Percentiles rank a stretch among this genome's conserved stretches.
Conservation (phyloP, 2,888 invertebrate genomes). For the Ormyrus thymus region DNA sequence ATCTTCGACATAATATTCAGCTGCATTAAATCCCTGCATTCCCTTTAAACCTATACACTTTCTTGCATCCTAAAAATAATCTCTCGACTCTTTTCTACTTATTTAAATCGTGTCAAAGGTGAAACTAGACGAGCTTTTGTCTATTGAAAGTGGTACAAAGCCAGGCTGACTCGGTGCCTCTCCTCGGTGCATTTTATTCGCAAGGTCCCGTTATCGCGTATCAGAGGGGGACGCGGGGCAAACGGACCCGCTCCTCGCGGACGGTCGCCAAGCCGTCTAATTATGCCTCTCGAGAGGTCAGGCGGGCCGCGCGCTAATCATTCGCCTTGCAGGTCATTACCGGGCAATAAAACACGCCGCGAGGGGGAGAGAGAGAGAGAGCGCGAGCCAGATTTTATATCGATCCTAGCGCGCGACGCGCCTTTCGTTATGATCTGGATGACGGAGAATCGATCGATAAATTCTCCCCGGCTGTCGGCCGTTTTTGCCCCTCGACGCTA, state of each 20-base stretch:
- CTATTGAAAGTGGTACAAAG: no score
- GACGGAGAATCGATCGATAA: slow-evolving; percentile 22
- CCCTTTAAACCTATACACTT: no score
- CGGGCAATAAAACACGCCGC: slow-evolving; percentile 1
- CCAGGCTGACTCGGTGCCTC: no score
- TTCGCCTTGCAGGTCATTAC: slow-evolving; percentile 4
- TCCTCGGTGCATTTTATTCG: background rate
- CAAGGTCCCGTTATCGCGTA: slow-evolving; percentile 25
- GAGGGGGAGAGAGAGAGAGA: no score
- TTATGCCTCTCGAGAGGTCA: background rate
- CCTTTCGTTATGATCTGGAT: slow-evolving; percentile 2
- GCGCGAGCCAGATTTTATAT: background rate
- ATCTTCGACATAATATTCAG: no score
- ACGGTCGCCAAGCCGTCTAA: slow-evolving; percentile 21
- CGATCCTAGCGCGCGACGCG: background rate
- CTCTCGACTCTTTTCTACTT: no score
- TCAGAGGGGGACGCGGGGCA: background rate
- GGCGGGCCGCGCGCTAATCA: slow-evolving; percentile 8
- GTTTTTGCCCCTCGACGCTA: background rate
- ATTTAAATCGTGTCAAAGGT: no score
- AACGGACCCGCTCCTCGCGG: background rate
- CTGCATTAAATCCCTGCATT: no score
- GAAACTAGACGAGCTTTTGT: no score
- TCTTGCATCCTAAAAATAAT: no score
- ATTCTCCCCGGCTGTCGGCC: background rate